Evolutionary conservation across 2,888 invertebrate species (phyloP), one percentile per base, ranked within the genome.

Genomic region (Ligdia adustata): DNA sequence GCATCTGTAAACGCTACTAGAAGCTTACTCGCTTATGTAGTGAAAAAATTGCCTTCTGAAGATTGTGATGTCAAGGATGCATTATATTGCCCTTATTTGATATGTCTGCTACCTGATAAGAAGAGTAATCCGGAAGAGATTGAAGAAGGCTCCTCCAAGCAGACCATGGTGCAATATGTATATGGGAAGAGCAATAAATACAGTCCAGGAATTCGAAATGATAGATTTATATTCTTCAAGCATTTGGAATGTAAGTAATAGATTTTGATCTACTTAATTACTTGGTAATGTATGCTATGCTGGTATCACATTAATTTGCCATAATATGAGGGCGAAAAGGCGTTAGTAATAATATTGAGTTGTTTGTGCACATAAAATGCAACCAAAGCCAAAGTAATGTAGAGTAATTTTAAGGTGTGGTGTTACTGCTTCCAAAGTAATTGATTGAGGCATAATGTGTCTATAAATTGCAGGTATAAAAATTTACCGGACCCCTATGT

Each of bases 141-240:
- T 0, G 90, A 92, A 55, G 89, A 91, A 16, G 90, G 92, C 27
- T 92, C 93, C 18, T 83, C 91, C 0, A 94, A 94, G 48, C 96
- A 96, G 82, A 92, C 94, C 18, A 93, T 96, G 92, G 91, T 94
- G 38, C 96, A 96, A 70, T 96, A 96, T 91, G 89, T 95, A 5
- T 94, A 95, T 67, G 93, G 92, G 26, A 93, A 90, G 52, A 89
- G 84, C 47, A 82, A 88, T 52, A 87, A 89, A 56, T 90, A 89
- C 58, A 88, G 87, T 42, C 90, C 89, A 1, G 90, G 90, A 50
- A 81, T 86, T 58, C 65, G 88, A 42, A 84, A 92, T 69, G 94
- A 95, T 57, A 93, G 95, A 72, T 93, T 96, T 62, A 73, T 96
- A 28, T 78, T 96, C 13, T 88, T 96, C 32, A 93, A 94, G 44